phyloP scores from a whole-genome alignment of 2,113 vertebrate species.

The Pluvialis apricaria region DNA sequence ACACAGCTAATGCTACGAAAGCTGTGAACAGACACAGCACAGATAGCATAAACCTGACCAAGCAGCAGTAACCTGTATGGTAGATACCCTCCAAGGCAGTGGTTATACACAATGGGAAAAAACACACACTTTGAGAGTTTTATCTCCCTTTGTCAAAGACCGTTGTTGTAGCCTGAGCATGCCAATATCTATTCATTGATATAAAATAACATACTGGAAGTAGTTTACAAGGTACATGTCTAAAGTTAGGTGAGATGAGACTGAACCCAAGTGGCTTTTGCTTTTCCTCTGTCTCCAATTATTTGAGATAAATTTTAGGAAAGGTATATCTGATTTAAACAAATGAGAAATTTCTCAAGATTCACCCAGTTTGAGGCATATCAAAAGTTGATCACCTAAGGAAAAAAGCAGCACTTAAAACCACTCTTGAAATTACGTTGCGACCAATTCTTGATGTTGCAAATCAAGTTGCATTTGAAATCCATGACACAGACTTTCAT shows the following conservation, averaged over 20 bases:
- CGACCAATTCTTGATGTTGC: background rate
- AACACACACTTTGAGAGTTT: background rate
- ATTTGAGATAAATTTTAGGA: background rate
- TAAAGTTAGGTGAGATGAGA: background rate
- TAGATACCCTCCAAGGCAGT: background rate
- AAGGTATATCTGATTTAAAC: background rate
- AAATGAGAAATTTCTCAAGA: background rate
- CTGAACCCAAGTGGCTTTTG: background rate
- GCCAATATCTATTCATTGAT: accelerated
- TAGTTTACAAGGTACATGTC: background rate
- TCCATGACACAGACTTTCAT: background rate
- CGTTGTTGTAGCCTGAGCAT: background rate
- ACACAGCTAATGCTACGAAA: background rate
- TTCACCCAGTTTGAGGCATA: background rate
- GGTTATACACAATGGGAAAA: background rate
- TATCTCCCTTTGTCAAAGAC: background rate
- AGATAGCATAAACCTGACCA: background rate
- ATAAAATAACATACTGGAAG: background rate
- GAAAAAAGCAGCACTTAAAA: background rate
- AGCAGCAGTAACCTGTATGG: background rate
- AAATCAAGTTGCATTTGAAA: background rate
- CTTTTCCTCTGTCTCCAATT: background rate
- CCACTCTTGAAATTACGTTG: background rate
- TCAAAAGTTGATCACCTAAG: background rate
- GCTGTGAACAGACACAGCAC: background rate